These are phyloP conservation scores for Chironomus tentans DNA, from an alignment of 2,888 invertebrate genomes.

Conservation along the genomic window DNA sequence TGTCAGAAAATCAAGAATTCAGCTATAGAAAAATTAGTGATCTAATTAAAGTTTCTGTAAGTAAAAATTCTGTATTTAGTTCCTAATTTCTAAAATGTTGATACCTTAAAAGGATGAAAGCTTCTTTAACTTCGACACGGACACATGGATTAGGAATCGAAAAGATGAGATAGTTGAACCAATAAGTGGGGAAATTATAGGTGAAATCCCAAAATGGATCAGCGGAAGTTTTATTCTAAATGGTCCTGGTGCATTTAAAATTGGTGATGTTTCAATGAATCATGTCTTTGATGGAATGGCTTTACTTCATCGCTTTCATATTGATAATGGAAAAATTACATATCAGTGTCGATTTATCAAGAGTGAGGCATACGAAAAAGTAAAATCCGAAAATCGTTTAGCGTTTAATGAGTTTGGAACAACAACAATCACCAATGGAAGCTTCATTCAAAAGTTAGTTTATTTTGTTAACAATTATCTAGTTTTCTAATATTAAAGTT, in stretches of 20 bases:
- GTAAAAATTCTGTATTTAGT: neutral
- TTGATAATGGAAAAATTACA: slow-evolving; percentile 47
- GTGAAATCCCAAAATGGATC: slow-evolving; percentile 51
- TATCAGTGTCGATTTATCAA: slow-evolving; percentile 51
- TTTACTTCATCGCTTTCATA: slow-evolving; percentile 51
- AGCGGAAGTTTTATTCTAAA: slow-evolving; percentile 52
- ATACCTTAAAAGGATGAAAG: neutral
- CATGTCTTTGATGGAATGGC: slow-evolving; percentile 64
- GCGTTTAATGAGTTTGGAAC: slow-evolving; percentile 50
- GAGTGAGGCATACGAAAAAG: slow-evolving; percentile 47
- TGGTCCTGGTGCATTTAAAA: slow-evolving; percentile 56
- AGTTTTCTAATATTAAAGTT: no score
- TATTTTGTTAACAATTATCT: no score
- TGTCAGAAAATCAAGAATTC: neutral
- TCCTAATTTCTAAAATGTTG: neutral
- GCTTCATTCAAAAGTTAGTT: neutral
- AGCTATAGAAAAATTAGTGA: neutral
- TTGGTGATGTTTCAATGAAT: slow-evolving; percentile 50
- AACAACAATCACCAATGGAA: slow-evolving; percentile 36
- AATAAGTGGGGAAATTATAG: slow-evolving; percentile 43
- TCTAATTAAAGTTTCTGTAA: neutral
- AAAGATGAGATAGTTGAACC: slow-evolving; percentile 48
- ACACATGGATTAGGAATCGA: slow-evolving; percentile 53
- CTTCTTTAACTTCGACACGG: slow-evolving; percentile 43
- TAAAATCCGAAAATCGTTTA: slow-evolving; percentile 51